Conservation (phyloP, 1,140 invertebrate genomes). For the Ceratosolen fusciceps region DNA sequence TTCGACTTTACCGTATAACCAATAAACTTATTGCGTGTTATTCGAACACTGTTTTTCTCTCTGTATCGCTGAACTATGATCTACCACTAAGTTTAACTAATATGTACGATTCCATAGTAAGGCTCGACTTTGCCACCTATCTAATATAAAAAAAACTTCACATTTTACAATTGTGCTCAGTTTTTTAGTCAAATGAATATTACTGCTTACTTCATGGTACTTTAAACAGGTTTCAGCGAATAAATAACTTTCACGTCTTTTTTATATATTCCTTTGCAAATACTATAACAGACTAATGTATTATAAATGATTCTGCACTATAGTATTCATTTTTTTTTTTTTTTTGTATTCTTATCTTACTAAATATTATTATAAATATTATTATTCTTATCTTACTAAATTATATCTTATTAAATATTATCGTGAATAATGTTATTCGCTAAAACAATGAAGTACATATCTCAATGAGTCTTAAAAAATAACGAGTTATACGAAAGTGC, state of each 20-base stretch:
- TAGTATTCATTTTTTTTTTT: too few species aligned
- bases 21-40: background rate
- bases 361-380: too few species aligned
- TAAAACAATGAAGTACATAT: constrained; percentile 20
- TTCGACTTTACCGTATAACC: background rate
- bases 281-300: too few species aligned
- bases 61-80: background rate
- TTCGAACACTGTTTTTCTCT: background rate
- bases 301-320: too few species aligned
- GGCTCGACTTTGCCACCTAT: background rate
- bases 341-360: too few species aligned
- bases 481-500: constrained; percentile 8
- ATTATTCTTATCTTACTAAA: too few species aligned
- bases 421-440: constrained; percentile 12
- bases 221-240: constrained; percentile 1
- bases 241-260: background rate
- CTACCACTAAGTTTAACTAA: background rate
- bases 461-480: background rate
- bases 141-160: background rate
- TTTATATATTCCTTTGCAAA: background rate
- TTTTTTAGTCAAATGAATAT: background rate
- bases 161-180: background rate
- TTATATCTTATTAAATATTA: background rate
- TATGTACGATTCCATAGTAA: background rate
- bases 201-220: background rate